Evolutionary conservation across 2,888 invertebrate species (phyloP).

Genomic region (Eupithecia insigniata): DNA sequence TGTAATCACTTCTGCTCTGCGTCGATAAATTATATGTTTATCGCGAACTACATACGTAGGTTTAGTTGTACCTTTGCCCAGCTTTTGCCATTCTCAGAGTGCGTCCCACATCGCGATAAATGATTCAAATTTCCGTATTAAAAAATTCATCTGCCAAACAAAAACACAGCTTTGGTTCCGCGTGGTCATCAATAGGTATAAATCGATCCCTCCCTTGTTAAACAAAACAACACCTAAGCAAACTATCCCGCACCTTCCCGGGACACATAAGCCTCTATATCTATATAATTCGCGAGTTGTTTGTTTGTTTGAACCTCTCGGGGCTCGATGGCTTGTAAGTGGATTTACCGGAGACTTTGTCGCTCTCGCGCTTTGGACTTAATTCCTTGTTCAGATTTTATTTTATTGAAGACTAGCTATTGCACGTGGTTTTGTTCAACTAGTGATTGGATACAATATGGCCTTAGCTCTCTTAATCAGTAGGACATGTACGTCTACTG

Average conservation of each 20-base stretch:
- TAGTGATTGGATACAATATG: not conserved
- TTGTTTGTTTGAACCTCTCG: conserved; percentile 37
- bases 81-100: not conserved
- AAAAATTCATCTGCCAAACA: not conserved
- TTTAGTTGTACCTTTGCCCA: not conserved
- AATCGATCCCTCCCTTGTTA: not conserved
- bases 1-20: no score
- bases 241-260: not conserved
- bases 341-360: conserved; percentile 29
- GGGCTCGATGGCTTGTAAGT: conserved; percentile 39
- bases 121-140: not conserved
- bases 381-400: not conserved
- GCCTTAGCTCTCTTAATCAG: not conserved
- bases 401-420: not conserved
- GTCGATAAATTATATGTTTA: no score
- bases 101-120: not conserved
- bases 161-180: not conserved
- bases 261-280: not conserved
- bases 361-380: not conserved
- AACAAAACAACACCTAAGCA: conserved; percentile 1
- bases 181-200: not conserved
- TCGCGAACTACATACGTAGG: no score
- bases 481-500: not conserved
- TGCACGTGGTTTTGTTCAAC: not conserved
- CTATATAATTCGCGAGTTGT: conserved; percentile 17